Evolutionary conservation across 2,888 invertebrate species (phyloP), one percentile per base, ranked within the genome.

Genomic region (Drosophila greeni): DNA sequence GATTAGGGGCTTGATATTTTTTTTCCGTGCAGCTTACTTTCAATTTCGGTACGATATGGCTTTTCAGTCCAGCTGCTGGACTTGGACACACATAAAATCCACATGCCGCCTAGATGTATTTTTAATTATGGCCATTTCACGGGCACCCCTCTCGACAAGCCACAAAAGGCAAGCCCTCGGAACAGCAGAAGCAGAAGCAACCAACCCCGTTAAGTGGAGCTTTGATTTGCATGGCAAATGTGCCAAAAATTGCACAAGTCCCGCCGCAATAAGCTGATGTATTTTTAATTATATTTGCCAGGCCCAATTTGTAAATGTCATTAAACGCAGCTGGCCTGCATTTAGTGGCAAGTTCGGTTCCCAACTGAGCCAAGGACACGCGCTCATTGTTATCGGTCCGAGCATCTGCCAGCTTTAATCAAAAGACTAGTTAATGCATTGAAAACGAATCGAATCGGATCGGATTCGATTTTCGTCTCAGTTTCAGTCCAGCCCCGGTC

Each of bases 121-220:
- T 81, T 84, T 81, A 81, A 85, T 81, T 77, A 84, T 84, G 70
- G 70, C 54, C 66, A 83, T 83, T 81, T 65, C 67, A 62, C 78
- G 64, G 64, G 61, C 59, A 37, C 60, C 43, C 42, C 33, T 36
- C 34, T 24, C 48, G 12, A 11, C 14, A 29, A 40, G 26, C 33
- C 24, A 16, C n/a, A 31, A 39, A 31, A 31, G 45, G 29, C 29
- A 31, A 47, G 9, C 45, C 45, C 45, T 42, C 29, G 5, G 1
- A 47, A 14, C 14, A 7, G 29, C 29, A 20, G 45, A 31, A 40
- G 34, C 34, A 29, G 52, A 52, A 52, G 45, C 61, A 52, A 66
- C 60, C 61, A 52, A 66, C 60, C 66, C 70, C 45, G 66, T 66
- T 66, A 66, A 66, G 70, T 59, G 51, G 43, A 26, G 61, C 48